These are phyloP conservation scores for Neoarius graeffei DNA, from an alignment of 2,113 vertebrate genomes.

Conservation along the genomic window DNA sequence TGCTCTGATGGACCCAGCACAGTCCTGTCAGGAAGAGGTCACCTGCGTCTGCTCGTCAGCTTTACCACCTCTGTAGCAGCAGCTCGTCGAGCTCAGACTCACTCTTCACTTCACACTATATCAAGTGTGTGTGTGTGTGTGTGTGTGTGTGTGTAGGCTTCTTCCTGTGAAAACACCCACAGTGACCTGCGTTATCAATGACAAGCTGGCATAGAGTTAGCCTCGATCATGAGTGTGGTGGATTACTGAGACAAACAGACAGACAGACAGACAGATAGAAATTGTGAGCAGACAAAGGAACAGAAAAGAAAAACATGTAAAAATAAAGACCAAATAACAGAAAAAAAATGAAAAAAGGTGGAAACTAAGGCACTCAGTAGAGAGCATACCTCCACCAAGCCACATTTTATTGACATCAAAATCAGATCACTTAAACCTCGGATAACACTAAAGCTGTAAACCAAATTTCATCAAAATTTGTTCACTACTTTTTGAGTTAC, in stretches of 20 bases:
- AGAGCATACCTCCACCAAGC: no score
- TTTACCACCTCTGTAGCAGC: slow-evolving; percentile 26
- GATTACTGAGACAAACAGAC: neutral
- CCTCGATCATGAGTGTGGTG: neutral
- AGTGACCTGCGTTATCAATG: neutral
- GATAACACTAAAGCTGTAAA: no score
- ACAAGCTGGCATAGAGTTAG: neutral
- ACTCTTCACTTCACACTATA: neutral
- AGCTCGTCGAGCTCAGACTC: slow-evolving; percentile 3
- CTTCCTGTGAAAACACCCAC: slow-evolving; percentile 71
- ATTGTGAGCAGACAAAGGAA: neutral
- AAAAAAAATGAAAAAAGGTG: neutral
- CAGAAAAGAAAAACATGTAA: neutral
- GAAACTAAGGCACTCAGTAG: no score
- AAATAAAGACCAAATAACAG: neutral
- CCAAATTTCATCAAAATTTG: no score
- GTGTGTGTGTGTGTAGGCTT: neutral
- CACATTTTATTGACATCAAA: no score
- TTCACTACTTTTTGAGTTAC: no score
- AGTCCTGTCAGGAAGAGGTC: slow-evolving; percentile 49
- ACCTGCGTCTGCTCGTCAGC: slow-evolving; percentile 45
- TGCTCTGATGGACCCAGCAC: slow-evolving; percentile 49
- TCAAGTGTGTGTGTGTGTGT: slow-evolving; percentile 6
- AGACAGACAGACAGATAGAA: neutral
- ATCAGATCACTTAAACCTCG: no score